Evolutionary conservation across 2,888 invertebrate species (phyloP).

Genomic region (Tinea pellionella): DNA sequence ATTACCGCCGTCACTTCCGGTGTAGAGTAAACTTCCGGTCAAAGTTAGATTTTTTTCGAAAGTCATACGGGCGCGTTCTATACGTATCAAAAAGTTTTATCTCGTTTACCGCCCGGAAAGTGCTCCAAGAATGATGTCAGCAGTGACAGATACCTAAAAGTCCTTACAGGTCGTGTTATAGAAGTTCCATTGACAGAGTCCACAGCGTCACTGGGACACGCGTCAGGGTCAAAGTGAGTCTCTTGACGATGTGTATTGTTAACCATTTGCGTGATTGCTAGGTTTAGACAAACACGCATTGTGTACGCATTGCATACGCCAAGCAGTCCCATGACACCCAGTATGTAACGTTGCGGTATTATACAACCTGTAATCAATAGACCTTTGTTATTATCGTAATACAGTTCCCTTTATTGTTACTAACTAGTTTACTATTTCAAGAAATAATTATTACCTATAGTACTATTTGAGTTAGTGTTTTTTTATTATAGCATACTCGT

Average conservation of each 20-base stretch:
- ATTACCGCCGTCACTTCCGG: too few relatives aligned
- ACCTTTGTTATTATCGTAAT: background rate
- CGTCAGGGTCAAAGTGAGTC: constrained; percentile 31
- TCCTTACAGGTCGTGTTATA: constrained; percentile 33
- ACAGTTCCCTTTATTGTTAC: too few relatives aligned
- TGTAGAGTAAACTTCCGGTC: too few relatives aligned
- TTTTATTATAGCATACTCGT: too few relatives aligned
- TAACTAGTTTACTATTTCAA: background rate
- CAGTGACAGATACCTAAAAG: background rate
- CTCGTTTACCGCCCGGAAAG: too few relatives aligned
- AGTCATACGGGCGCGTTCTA: too few relatives aligned
- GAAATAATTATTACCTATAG: background rate
- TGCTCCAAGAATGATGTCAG: too few relatives aligned
- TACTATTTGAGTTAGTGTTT: background rate
- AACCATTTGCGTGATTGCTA: constrained; percentile 80
- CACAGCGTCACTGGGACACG: constrained; percentile 37
- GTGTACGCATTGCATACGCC: constrained; percentile 80
- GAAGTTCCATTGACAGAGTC: constrained; percentile 24
- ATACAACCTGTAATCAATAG: constrained; percentile 53
- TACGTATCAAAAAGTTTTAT: too few relatives aligned
- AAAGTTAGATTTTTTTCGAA: too few relatives aligned
- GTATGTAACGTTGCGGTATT: constrained; percentile 75
- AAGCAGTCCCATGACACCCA: constrained; percentile 78
- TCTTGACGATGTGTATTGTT: constrained; percentile 31
- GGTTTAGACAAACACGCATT: constrained; percentile 77